Evolutionary conservation across 1,140 invertebrate species (phyloP).

Genomic region (Neodiprion fabricii): DNA sequence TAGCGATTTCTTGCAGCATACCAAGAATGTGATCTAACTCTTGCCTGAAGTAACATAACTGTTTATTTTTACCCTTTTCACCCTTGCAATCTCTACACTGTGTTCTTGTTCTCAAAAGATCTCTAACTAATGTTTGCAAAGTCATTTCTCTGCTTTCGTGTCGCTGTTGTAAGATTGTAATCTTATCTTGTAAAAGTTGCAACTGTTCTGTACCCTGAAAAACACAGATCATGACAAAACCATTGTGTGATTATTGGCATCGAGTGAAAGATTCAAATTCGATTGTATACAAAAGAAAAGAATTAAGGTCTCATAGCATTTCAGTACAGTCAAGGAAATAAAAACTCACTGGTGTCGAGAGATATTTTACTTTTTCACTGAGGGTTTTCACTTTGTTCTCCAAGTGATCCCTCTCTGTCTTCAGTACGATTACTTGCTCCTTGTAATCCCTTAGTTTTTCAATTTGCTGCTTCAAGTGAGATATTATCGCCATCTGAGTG

Average conservation of each 20-base stretch:
- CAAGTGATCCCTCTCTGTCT: slow-evolving; percentile 66
- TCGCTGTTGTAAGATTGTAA: slow-evolving; percentile 58
- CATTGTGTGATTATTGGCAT: not conserved
- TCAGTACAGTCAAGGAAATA: not conserved
- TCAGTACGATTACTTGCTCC: slow-evolving; percentile 64
- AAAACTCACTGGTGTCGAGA: slow-evolving; percentile 53
- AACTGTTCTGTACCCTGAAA: slow-evolving; percentile 56
- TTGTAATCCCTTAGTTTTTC: slow-evolving; percentile 60
- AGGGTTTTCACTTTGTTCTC: slow-evolving; percentile 59
- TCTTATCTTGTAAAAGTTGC: slow-evolving; percentile 57
- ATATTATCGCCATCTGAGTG: slow-evolving; percentile 64
- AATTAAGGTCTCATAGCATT: not conserved
- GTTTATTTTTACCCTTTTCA: slow-evolving; percentile 54
- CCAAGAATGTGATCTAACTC: slow-evolving; percentile 61
- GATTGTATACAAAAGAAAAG: not conserved
- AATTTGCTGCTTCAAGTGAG: slow-evolving; percentile 62
- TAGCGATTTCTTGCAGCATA: slow-evolving; percentile 58
- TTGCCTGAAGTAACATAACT: slow-evolving; percentile 60
- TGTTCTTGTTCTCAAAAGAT: slow-evolving; percentile 52
- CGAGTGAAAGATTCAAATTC: not conserved
- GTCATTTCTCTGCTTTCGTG: slow-evolving; percentile 62
- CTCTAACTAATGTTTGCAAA: slow-evolving; percentile 59
- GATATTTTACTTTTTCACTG: slow-evolving; percentile 58
- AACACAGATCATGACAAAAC: slow-evolving; percentile 12
- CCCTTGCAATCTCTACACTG: slow-evolving; percentile 53